A percentile compares a stretch with the other conserved stretches of the same genome.
phyloP scores from a whole-genome alignment of 2,888 invertebrate genomes.

The Agrotis puta region DNA sequence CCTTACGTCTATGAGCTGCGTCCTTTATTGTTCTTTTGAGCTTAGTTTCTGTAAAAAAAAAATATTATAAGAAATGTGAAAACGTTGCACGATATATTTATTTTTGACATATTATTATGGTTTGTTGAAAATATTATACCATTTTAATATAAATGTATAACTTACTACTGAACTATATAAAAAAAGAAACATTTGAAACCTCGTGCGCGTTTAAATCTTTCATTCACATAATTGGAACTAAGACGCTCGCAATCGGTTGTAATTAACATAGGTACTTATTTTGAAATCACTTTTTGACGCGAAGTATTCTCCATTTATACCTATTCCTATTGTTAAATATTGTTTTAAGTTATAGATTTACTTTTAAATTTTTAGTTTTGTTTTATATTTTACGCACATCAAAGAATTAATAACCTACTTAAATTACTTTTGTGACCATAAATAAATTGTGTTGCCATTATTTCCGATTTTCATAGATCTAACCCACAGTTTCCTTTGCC shows the following conservation, averaged over 20 bases:
- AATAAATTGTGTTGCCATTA: not conserved
- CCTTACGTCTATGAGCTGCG: not conserved
- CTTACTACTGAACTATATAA: too few species aligned
- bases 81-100: too few species aligned
- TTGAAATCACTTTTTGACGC: not conserved
- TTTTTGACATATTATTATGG: too few species aligned
- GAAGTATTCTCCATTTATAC: not conserved
- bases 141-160: too few species aligned
- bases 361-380: too few species aligned
- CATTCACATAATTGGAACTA: slow-evolving; percentile 22
- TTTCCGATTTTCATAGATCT: slow-evolving; percentile 25
- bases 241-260: too few species aligned
- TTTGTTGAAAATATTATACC: too few species aligned
- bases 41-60: not conserved
- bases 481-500: slow-evolving; percentile 56
- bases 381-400: too few species aligned
- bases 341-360: too few species aligned
- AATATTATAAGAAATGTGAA: too few species aligned
- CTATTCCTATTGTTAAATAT: too few species aligned
- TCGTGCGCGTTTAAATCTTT: slow-evolving; percentile 70
- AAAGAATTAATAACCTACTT: not conserved
- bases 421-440: not conserved
- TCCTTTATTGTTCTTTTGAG: not conserved
- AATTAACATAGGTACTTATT: not conserved
- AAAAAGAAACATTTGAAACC: too few species aligned